Base-by-base conservation (phyloP, 2,113 vertebrate genomes). In the Orycteropus afer region DNA sequence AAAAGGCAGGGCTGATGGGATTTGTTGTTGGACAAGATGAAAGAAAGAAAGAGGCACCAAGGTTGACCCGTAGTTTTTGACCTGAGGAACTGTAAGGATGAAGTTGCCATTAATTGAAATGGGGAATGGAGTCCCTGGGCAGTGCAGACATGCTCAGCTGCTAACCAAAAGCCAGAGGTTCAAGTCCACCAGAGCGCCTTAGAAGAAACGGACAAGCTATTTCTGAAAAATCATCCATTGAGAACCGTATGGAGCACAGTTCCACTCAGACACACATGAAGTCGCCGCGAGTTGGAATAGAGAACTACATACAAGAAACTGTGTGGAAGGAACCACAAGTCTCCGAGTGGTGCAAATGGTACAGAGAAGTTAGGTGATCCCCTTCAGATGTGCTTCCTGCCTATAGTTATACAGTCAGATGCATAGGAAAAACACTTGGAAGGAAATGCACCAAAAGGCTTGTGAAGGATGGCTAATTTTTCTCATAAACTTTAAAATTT, bases 401-500 rank as follows among this genome's bases (percentile, higher is more conserved):
- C 29, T 18, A 11, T 12, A 51, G 59, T 32, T 23, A 37, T 10
- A 10, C 23, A 81, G 37, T 42, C n/a, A 55, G 51, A 34, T 42
- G 22, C 34, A 20, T 2, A 73, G 71, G 32, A n/a, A 37, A 85
- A 40, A 42, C 34, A 49, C 63, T 67, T 93, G 47, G 69, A 87
- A 87, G 51, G n/a, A 93, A 88, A 84, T 79, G 49, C 12, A 51
- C 22, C 53, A 85, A 49, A 40, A 59, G 34, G 23, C 23, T 69
- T 91, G 45, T 93, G n/a, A 92, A 92, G 17, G 4, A 53, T 18
- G 13, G 40, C 34, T 87, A 42, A 67, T 73, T 47, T 61, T 76
- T 76, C 77, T 49, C 81, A 10, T 89, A 73, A 69, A 80, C 92
- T 61, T 81, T 69, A n/a, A 53, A 85, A 76, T 49, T 61, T 93